Evolutionary conservation across 2,888 invertebrate species (phyloP).

Genomic region (Empis stercorea): DNA sequence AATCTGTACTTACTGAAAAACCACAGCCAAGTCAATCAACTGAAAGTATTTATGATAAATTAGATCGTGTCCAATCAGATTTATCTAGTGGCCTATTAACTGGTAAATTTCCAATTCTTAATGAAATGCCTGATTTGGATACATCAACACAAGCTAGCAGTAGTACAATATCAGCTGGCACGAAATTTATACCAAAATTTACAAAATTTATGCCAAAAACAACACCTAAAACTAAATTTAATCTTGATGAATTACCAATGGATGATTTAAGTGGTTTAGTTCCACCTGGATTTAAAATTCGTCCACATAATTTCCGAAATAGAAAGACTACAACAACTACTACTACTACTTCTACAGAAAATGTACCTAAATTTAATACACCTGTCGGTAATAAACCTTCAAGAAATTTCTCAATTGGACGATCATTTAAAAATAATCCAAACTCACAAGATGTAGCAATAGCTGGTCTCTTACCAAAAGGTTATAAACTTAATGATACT

Average conservation of each 20-base stretch:
- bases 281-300: conserved; percentile 49
- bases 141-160: conserved; percentile 30
- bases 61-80: conserved; percentile 75
- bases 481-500: conserved; percentile 44
- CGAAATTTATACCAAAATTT: conserved; percentile 46
- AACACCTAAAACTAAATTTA: conserved; percentile 28
- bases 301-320: conserved; percentile 40
- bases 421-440: conserved; percentile 43
- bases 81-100: conserved; percentile 63
- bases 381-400: conserved; percentile 19
- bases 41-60: conserved; percentile 74
- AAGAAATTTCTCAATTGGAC: conserved; percentile 32
- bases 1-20: neutral
- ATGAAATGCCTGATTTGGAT: conserved; percentile 42
- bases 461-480: conserved; percentile 42
- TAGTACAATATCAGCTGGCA: conserved; percentile 33
- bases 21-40: conserved; percentile 46
- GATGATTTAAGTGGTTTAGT: conserved; percentile 44
- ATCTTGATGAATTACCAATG: conserved; percentile 39
- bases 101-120: conserved; percentile 55
- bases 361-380: conserved; percentile 3
- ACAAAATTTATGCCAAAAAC: conserved; percentile 50
- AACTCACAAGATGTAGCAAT: conserved; percentile 42
- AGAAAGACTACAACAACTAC: conserved; percentile 39
- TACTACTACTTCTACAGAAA: conserved; percentile 16